Percentiles rank a stretch among this genome's conserved stretches.
phyloP scores from a whole-genome alignment of 2,113 vertebrate species.

The Bubo blakistoni region DNA sequence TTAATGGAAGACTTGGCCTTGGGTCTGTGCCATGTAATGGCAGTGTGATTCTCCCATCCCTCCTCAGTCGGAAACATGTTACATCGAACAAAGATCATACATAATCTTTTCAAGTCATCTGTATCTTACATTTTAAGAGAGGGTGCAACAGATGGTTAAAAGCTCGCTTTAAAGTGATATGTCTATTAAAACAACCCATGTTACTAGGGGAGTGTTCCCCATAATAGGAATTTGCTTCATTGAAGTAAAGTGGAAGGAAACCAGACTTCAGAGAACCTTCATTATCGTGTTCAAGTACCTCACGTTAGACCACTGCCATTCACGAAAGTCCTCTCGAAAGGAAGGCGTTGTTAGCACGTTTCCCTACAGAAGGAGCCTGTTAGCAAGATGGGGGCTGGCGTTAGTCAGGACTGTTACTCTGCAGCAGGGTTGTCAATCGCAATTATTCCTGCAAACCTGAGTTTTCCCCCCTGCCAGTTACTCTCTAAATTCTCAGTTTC shows the following conservation, averaged over 20 bases:
- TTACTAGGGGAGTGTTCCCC: background rate
- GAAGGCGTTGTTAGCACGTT: background rate
- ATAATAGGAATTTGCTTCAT: background rate
- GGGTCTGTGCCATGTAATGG: background rate
- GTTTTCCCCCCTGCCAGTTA: background rate
- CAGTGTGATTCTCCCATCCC: background rate
- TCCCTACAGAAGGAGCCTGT: background rate
- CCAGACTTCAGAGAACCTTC: constrained; percentile 10
- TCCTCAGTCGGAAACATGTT: background rate
- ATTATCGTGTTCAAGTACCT: background rate
- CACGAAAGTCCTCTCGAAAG: background rate
- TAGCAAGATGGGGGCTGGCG: background rate
- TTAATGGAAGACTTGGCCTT: background rate
- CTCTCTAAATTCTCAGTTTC: background rate
- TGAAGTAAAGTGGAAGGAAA: constrained; percentile 17
- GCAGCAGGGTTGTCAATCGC: background rate
- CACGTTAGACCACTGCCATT: background rate
- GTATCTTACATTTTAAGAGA: background rate
- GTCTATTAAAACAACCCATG: background rate
- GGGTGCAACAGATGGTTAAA: background rate
- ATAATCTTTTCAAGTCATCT: background rate
- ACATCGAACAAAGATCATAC: background rate
- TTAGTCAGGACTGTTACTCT: background rate
- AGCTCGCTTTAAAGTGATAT: background rate
- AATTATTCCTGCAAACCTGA: constrained; percentile 10